phyloP scores from a whole-genome alignment of 2,888 invertebrate genomes.

The Caenorhabditis panamensis region DNA sequence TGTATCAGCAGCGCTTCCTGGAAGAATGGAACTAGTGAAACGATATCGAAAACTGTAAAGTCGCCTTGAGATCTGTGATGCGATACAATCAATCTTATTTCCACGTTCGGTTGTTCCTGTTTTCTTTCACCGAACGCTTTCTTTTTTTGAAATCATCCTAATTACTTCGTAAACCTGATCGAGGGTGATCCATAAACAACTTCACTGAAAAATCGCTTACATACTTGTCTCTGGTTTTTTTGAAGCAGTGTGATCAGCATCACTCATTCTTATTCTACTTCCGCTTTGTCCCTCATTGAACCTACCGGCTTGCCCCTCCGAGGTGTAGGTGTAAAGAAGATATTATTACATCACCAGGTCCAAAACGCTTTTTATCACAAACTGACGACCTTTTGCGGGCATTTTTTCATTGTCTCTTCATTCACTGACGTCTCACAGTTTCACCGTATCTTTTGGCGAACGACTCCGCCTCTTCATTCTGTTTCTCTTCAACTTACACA shows the following conservation, averaged over 20 bases:
- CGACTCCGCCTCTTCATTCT: constrained; percentile 40
- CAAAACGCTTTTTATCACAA: constrained; percentile 54
- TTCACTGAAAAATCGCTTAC: constrained; percentile 32
- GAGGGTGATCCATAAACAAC: constrained; percentile 37
- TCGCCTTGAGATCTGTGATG: constrained; percentile 40
- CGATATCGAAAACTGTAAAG: constrained; percentile 49
- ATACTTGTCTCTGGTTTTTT: constrained; percentile 48
- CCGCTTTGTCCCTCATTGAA: constrained; percentile 47
- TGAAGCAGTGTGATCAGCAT: constrained; percentile 39
- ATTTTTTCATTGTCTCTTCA: constrained; percentile 57
- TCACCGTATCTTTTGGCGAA: constrained; percentile 36
- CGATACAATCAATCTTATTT: constrained; percentile 51
- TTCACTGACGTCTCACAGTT: constrained; percentile 42
- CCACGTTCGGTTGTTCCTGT: constrained; percentile 45
- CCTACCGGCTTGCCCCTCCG: constrained; percentile 47
- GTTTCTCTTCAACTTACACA: constrained; percentile 39
- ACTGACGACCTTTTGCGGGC: constrained; percentile 58
- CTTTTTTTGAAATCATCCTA: constrained; percentile 44
- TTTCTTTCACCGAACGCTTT: constrained; percentile 27
- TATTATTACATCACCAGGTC: constrained; percentile 57
- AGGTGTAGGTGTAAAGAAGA: constrained; percentile 30
- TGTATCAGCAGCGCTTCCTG: constrained; percentile 39
- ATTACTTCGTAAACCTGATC: constrained; percentile 52
- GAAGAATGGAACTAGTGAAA: constrained; percentile 42
- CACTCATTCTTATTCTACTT: constrained; percentile 47